Conservation (phyloP, 2,888 invertebrate species). For the Drosophila austrosaltans region DNA sequence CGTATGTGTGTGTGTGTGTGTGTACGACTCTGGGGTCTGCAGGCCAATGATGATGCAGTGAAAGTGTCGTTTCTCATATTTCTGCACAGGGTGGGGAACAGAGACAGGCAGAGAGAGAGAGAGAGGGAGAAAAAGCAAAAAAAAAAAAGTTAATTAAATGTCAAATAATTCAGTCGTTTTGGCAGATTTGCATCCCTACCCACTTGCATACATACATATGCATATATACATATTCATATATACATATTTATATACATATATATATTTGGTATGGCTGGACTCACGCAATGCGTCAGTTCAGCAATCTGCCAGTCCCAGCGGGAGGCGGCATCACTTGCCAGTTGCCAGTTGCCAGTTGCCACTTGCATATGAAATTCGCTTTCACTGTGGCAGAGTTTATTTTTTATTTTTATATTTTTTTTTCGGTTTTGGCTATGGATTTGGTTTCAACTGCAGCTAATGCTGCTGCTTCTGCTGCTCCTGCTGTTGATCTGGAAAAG, state of each 20-base stretch:
- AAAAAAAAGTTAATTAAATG: conserved; percentile 70
- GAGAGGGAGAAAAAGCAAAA: conserved; percentile 11
- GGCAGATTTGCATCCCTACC: conserved; percentile 60
- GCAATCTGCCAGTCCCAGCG: conserved; percentile 17
- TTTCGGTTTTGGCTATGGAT: background rate
- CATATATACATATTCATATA: background rate
- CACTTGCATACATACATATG: background rate
- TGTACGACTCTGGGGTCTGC: conserved; percentile 29
- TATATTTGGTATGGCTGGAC: background rate
- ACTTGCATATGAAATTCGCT: conserved; percentile 69
- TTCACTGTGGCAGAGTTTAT: conserved; percentile 54
- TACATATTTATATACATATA: background rate
- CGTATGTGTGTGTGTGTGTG: background rate
- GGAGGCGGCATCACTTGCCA: conserved; percentile 7
- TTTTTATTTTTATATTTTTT: too few relatives aligned
- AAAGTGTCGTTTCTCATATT: conserved; percentile 74
- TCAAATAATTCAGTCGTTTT: conserved; percentile 70
- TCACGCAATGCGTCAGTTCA: conserved; percentile 63
- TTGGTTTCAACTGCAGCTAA: conserved; percentile 17
- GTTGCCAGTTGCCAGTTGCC: conserved; percentile 11
- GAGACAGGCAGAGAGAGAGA: too few relatives aligned
- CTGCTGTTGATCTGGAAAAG: conserved; percentile 68
- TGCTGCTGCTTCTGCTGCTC: conserved; percentile 16
- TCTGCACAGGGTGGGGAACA: conserved; percentile 35
- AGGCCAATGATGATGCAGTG: conserved; percentile 54